Evolutionary conservation across 1,140 invertebrate species (phyloP).

Genomic region (Papilio machaon): DNA sequence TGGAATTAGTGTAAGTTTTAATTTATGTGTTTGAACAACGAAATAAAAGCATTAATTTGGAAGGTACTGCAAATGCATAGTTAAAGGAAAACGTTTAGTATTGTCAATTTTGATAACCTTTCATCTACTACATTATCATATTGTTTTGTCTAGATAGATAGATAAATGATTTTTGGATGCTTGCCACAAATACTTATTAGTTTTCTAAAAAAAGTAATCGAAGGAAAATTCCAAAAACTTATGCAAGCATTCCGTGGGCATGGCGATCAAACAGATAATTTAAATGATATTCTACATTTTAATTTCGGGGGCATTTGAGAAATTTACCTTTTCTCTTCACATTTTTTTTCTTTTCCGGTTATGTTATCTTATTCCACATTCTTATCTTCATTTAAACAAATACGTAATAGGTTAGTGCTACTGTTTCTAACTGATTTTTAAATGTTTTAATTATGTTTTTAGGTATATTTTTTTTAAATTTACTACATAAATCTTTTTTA

Average conservation of each 20-base stretch:
- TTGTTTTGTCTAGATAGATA: no score
- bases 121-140: no score
- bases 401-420: not conserved
- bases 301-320: slow-evolving; percentile 37
- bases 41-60: no score
- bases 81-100: no score
- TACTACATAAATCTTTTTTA: no score
- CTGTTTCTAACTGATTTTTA: not conserved
- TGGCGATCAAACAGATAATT: slow-evolving; percentile 6
- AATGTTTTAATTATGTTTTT: not conserved
- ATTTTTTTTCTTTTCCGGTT: slow-evolving; percentile 27
- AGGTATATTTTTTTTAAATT: not conserved
- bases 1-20: no score
- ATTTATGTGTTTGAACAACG: no score
- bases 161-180: not conserved
- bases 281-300: slow-evolving; percentile 33
- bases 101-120: no score
- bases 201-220: not conserved
- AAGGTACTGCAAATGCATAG: no score
- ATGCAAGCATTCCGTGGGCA: slow-evolving; percentile 14
- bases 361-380: not conserved
- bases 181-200: not conserved
- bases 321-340: slow-evolving; percentile 30
- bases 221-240: slow-evolving; percentile 22
- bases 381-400: not conserved